phyloP scores from a whole-genome alignment of 2,113 vertebrate species.

The Tetrax tetrax region DNA sequence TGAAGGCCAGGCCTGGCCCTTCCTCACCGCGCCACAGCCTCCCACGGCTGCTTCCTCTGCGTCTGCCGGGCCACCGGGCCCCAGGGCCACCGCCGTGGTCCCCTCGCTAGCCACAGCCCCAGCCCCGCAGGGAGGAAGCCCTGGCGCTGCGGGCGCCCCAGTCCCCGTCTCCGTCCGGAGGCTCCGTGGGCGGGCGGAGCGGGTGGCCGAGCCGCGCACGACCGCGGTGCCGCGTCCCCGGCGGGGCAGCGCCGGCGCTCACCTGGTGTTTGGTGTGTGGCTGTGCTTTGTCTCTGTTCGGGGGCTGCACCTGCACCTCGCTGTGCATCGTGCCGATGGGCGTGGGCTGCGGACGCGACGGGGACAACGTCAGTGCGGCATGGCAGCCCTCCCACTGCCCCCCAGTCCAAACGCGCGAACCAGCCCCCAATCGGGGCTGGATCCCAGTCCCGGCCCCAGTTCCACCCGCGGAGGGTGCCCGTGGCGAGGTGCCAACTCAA shows the following conservation, averaged over 20 bases:
- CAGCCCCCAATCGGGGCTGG: rapidly evolving
- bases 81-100: neutral
- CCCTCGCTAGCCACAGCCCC: rapidly evolving
- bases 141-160: neutral
- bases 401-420: neutral
- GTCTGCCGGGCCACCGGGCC: neutral
- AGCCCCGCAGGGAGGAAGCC: neutral
- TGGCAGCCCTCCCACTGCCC: neutral
- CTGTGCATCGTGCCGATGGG: slow-evolving; percentile 93
- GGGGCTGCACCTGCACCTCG: slow-evolving; percentile 86
- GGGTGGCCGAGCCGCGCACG: rapidly evolving
- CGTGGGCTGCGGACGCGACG: slow-evolving; percentile 80
- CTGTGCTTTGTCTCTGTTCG: slow-evolving; percentile 90
- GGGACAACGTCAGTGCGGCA: neutral
- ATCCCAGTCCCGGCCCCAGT: rapidly evolving
- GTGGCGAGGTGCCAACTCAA: rapidly evolving
- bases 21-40: neutral
- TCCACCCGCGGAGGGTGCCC: neutral
- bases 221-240: rapidly evolving
- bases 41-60: neutral
- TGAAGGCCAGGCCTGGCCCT: neutral
- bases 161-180: neutral
- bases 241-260: neutral
- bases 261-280: slow-evolving; percentile 95
- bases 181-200: neutral